Conservation (phyloP, 2,113 vertebrate genomes). For the Halichoerus grypus region DNA sequence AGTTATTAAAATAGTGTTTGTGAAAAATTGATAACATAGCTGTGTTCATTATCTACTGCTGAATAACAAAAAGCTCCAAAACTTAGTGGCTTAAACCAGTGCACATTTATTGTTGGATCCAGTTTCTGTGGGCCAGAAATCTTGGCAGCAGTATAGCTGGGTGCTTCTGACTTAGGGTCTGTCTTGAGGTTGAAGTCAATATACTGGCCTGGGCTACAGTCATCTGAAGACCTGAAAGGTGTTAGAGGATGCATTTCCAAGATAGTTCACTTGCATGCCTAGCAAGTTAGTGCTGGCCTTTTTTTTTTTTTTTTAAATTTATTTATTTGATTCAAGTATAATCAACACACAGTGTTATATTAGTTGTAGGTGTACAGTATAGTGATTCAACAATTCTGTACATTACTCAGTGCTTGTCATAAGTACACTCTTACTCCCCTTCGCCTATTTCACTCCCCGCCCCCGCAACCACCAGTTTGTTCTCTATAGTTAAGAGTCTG, state of each 20-base stretch:
- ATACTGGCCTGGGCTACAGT: background rate
- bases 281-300: background rate
- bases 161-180: background rate
- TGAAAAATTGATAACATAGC: slow-evolving; percentile 18
- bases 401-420: background rate
- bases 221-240: background rate
- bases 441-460: background rate
- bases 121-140: slow-evolving; percentile 29
- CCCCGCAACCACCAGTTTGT: background rate
- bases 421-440: background rate
- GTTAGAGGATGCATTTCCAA: background rate
- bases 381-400: background rate
- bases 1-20: slow-evolving; percentile 41
- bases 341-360: background rate
- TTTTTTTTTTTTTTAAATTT: background rate
- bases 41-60: background rate
- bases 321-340: background rate
- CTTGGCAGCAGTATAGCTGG: background rate
- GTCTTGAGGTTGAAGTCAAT: slow-evolving; percentile 32
- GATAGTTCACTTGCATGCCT: background rate
- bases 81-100: slow-evolving; percentile 18
- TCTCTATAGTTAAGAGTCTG: background rate
- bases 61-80: background rate
- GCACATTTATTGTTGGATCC: background rate
- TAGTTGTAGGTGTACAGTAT: background rate